phyloP scores from a whole-genome alignment of 2,888 invertebrate genomes.

The Volucella inanis region DNA sequence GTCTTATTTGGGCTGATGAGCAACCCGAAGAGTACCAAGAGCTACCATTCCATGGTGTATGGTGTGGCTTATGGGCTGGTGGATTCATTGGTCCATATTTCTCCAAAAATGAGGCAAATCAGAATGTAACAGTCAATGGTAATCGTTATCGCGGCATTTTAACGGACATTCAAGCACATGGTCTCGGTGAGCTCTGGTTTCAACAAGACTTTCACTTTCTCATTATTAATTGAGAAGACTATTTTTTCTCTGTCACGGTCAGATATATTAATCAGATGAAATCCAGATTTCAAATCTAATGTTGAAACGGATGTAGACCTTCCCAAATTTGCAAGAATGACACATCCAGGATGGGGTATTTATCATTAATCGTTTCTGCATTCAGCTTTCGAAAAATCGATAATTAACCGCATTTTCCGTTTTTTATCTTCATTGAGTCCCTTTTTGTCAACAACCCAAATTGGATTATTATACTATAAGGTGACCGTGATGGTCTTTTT shows the following conservation, averaged over 20 bases:
- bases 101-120: too few relatives aligned
- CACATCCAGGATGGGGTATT: slow-evolving; percentile 25
- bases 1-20: too few relatives aligned
- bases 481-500: slow-evolving; percentile 32
- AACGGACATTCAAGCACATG: too few relatives aligned
- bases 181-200: too few relatives aligned
- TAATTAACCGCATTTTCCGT: slow-evolving; percentile 44
- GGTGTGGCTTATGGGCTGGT: too few relatives aligned
- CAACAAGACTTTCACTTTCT: too few relatives aligned
- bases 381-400: slow-evolving; percentile 50
- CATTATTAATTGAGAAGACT: slow-evolving; percentile 2
- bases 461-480: slow-evolving; percentile 44
- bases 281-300: slow-evolving; percentile 20
- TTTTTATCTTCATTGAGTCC: slow-evolving; percentile 35
- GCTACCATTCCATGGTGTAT: too few relatives aligned
- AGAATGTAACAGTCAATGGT: too few relatives aligned
- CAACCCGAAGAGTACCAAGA: too few relatives aligned
- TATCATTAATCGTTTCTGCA: slow-evolving; percentile 27
- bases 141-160: too few relatives aligned
- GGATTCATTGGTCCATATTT: too few relatives aligned
- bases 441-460: slow-evolving; percentile 48
- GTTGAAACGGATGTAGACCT: slow-evolving; percentile 14
- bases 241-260: slow-evolving; percentile 27
- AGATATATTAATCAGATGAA: slow-evolving; percentile 24
- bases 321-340: slow-evolving; percentile 28